Conservation (phyloP, 2,113 vertebrate species). For the Poecilia latipinna region DNA sequence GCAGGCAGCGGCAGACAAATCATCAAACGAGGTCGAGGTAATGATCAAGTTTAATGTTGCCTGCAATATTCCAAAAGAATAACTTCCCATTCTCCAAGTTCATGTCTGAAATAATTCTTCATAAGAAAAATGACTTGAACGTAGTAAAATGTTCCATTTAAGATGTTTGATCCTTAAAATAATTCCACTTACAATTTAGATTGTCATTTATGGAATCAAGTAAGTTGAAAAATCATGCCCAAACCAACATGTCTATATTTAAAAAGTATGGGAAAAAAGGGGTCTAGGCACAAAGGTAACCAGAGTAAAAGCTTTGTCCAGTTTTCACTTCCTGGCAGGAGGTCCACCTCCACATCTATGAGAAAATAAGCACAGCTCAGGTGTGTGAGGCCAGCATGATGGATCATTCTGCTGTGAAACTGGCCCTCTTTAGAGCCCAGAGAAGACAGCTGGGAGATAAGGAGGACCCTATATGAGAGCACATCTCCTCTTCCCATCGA, state of each 20-base stretch:
- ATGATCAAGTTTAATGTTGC: no score
- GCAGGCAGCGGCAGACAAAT: no score
- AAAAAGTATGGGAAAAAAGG: not conserved
- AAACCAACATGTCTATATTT: not conserved
- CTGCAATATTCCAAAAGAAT: no score
- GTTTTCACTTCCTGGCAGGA: conserved; percentile 27
- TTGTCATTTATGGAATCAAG: not conserved
- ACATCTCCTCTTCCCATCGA: conserved; percentile 71
- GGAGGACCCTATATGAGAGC: conserved; percentile 62
- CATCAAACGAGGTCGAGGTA: no score
- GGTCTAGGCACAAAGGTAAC: conserved; percentile 21
- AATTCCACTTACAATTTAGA: no score
- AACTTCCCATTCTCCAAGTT: no score
- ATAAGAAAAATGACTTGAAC: no score
- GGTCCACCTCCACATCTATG: conserved; percentile 40
- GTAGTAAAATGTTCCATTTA: no score
- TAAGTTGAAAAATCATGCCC: not conserved
- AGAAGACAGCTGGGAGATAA: conserved; percentile 77
- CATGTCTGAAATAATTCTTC: no score
- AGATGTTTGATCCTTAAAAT: no score
- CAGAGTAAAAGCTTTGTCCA: conserved; percentile 27
- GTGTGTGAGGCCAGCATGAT: conserved; percentile 72
- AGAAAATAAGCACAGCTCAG: conserved; percentile 63
- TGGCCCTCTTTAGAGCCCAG: conserved; percentile 64
- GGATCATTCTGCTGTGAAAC: conserved; percentile 70